These are phyloP conservation scores for Propithecus deckenii DNA, from an alignment of 2,797 vertebrate species.

Conservation along the genomic window DNA sequence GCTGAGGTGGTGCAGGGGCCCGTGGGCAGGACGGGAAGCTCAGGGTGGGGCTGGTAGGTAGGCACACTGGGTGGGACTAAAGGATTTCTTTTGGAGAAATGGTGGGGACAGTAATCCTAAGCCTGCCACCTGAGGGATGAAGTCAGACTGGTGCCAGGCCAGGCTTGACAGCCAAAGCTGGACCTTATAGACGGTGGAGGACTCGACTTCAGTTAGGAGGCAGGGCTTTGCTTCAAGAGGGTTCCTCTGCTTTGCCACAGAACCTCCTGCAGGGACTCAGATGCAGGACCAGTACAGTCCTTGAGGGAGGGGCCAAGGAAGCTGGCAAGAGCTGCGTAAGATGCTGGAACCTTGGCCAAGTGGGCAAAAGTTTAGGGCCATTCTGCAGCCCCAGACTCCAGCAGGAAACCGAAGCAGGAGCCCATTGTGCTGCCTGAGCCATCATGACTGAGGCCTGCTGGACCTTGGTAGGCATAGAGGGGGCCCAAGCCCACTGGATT, in stretches of 20 bases:
- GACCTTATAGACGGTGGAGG: neutral
- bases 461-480: fast-evolving
- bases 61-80: too few species aligned
- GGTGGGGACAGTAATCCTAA: neutral
- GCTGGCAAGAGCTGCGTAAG: neutral
- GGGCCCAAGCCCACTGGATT: neutral
- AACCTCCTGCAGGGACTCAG: neutral
- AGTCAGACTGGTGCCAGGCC: neutral
- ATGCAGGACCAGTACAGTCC: neutral
- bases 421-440: fast-evolving
- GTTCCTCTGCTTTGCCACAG: neutral
- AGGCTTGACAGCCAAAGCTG: neutral
- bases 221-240: neutral
- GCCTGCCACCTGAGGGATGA: neutral
- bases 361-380: neutral
- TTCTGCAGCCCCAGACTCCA: neutral
- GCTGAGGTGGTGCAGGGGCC: neutral
- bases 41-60: neutral
- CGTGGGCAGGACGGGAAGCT: neutral
- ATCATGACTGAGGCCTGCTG: fast-evolving
- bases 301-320: neutral
- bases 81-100: neutral
- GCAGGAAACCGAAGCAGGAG: neutral
- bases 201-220: neutral
- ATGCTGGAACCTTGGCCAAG: neutral